phyloP scores from a whole-genome alignment of 2,888 invertebrate species.

The Trimorus sp. region DNA sequence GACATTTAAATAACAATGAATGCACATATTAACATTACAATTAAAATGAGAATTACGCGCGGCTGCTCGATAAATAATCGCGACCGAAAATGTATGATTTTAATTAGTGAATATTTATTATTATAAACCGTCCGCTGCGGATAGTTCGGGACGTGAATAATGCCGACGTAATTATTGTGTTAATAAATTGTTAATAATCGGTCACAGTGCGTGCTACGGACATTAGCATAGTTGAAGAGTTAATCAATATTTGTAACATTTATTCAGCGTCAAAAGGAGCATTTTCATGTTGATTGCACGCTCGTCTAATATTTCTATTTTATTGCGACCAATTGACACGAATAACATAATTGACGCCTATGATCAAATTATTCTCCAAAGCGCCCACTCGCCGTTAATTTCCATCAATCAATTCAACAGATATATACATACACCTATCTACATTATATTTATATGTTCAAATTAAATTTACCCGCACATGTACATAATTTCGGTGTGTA shows the following conservation, averaged over 20 bases:
- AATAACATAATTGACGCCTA: conserved; percentile 11
- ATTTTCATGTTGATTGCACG: conserved; percentile 8
- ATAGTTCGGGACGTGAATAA: conserved; percentile 22
- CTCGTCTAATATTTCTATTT: conserved; percentile 22
- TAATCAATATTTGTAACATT: conserved; percentile 37
- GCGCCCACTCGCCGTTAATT: background rate
- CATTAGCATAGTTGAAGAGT: conserved; percentile 36
- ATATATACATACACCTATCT: background rate
- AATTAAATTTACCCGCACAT: no score
- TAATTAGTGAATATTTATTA: conserved; percentile 26
- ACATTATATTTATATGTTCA: no score
- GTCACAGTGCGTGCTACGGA: conserved; percentile 1
- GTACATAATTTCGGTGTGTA: no score
- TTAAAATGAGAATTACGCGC: conserved; percentile 15
- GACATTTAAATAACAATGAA: conserved; percentile 16
- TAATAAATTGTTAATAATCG: conserved; percentile 33
- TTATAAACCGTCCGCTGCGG: conserved; percentile 11
- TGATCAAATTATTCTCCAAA: conserved; percentile 8
- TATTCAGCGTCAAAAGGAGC: conserved; percentile 16
- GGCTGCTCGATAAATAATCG: conserved; percentile 1
- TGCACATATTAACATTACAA: conserved; percentile 15
- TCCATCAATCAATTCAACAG: conserved; percentile 13
- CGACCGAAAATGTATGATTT: conserved; percentile 33
- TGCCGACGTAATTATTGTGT: conserved; percentile 17
- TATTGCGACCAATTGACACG: conserved; percentile 11